Base-by-base conservation (phyloP, 2,888 invertebrate species). In the Cryptocephalus primarius region DNA sequence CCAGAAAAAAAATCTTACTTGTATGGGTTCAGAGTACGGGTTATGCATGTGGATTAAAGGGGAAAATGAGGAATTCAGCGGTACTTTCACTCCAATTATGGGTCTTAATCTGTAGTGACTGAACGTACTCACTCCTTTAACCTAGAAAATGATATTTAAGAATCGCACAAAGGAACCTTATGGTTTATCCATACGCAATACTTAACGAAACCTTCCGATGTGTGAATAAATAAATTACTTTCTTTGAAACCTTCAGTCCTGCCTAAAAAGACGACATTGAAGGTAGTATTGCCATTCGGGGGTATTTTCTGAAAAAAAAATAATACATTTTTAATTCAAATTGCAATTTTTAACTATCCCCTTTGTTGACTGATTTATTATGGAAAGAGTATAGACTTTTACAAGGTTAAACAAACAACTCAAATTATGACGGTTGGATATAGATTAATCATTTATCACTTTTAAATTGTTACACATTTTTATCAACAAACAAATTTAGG, bases 201-300 rank as follows among this genome's bases (percentile, higher is more conserved):
- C 70, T 86, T 86, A 67, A 90, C 83, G 58, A 88, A 85, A 54
- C 96, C 96, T 69, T 87, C 85, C 50, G 94, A 92, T 34, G 96
- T 95, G 72, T 95, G 94, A 65, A 97, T 88, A 72, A 86, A 88
- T 64, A 97, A 79, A 67, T 83, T 84, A 67, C 91, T 88, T 68
- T 88, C 81, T 55, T 89, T 84, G 63, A 80, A 80, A 52, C 94
- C 95, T 72, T 90, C 86, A 71, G 87, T 85, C 62, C 95, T 80
- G 33, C 95, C 94, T 61, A 97, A 78, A 75, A 93, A 96, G 56
- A 95, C 91, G 62, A 97, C 91, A 75, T 87, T 92, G 73, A 97
- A 94, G 53, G 91, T 85, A 54, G 96, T 95, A 71, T 94, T 94
- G 53, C 88, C 89, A 60, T 85, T 80, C 49, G 94, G 91, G 61